These are phyloP conservation scores for Austrolebias charrua DNA, from an alignment of 2,797 vertebrate species.

Conservation along the genomic window DNA sequence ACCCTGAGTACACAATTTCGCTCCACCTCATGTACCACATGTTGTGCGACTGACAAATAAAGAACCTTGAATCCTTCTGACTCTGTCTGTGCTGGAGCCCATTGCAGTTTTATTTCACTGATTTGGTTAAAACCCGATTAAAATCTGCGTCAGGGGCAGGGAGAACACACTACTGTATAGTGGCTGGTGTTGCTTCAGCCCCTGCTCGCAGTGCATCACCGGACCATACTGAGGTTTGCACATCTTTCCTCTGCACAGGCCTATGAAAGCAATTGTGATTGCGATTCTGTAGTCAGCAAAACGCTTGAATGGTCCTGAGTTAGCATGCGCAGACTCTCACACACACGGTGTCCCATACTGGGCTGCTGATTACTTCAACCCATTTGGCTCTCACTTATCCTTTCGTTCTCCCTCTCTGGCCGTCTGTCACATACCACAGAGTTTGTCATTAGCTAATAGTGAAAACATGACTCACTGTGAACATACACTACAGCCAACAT, in stretches of 20 bases:
- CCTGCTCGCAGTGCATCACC: constrained; percentile 62
- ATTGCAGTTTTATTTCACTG: constrained; percentile 65
- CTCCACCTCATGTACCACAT: too few species aligned
- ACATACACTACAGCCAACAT: constrained; percentile 42
- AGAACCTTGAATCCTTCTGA: constrained; percentile 23
- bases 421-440: constrained; percentile 68
- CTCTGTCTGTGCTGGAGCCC: constrained; percentile 52
- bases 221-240: constrained; percentile 74
- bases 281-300: constrained; percentile 80
- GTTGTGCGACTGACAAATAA: too few species aligned
- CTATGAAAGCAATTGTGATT: constrained; percentile 81
- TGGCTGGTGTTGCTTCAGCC: constrained; percentile 58
- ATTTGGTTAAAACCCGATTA: constrained; percentile 66
- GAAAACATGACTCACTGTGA: constrained; percentile 53
- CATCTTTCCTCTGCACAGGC: constrained; percentile 71
- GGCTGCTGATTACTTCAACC: constrained; percentile 73
- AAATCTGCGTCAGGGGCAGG: constrained; percentile 41
- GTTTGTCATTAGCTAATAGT: constrained; percentile 74
- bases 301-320: constrained; percentile 74
- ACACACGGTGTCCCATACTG: constrained; percentile 51
- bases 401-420: constrained; percentile 63
- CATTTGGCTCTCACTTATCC: constrained; percentile 73
- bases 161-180: constrained; percentile 67
- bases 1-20: too few species aligned
- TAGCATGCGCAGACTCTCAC: constrained; percentile 54